phyloP scores from a whole-genome alignment of 1,140 invertebrate genomes.

The Pseudoatta argentina region DNA sequence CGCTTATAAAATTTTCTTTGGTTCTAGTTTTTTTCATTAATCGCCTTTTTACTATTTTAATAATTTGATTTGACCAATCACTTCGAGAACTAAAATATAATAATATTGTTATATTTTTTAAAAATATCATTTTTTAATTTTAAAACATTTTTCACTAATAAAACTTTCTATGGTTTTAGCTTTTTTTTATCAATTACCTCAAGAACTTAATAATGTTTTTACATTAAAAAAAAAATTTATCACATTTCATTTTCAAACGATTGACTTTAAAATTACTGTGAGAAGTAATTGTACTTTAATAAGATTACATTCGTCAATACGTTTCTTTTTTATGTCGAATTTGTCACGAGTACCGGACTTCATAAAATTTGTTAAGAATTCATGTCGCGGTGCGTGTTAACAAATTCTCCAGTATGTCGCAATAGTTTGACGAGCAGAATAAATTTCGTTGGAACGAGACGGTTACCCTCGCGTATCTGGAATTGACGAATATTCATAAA shows the following conservation, averaged over 20 bases:
- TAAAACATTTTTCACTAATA: background rate
- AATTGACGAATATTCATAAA: conserved; percentile 65
- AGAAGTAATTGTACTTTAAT: background rate
- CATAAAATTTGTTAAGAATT: conserved; percentile 32
- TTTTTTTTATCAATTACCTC: conserved; percentile 8
- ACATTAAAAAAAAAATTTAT: background rate
- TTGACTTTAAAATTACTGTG: background rate
- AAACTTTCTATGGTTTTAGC: conserved; percentile 5
- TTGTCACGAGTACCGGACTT: background rate
- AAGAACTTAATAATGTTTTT: background rate
- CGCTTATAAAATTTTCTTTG: no score
- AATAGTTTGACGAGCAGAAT: conserved; percentile 49
- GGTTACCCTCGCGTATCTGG: conserved; percentile 34
- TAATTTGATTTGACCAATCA: no score
- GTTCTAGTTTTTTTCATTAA: no score
- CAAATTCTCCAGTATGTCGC: conserved; percentile 52
- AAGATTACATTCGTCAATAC: background rate
- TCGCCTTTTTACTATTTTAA: no score
- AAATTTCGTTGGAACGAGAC: conserved; percentile 42
- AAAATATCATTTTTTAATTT: no score
- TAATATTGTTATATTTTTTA: no score
- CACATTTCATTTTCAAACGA: background rate
- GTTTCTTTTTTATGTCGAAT: background rate
- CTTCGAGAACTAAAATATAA: no score
- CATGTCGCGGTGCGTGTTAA: conserved; percentile 5